Evolutionary conservation across 2,888 invertebrate species (phyloP), one percentile per base, ranked within the genome.

Genomic region (Sepioteuthis lessoniana): DNA sequence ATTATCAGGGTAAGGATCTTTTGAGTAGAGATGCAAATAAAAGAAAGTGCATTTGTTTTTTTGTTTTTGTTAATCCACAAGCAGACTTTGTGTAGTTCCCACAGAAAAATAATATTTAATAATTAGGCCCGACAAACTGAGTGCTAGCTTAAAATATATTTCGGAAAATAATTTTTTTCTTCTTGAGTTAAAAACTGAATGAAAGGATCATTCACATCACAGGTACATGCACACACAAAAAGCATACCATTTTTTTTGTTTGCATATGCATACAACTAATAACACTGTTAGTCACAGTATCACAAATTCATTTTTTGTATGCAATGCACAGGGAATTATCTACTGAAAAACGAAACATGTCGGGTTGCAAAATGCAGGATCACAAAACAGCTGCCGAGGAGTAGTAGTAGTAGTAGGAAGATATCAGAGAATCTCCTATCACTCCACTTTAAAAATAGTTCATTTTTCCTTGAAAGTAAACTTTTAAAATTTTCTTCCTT

Each of bases 291-390:
- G 76, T 35, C n/a, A 76, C 76, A 60, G 25, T 60, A 8, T 60
- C 60, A 60, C 60, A 60, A 0, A 31, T 25, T 16, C 4, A 16
- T 35, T 47, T 76, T 35, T 16, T 76, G 76, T 76, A 13, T 76
- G 55, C 76, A n/a, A n/a, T 76, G 16, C 13, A 13, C n/a, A 76
- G 76, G 76, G 13, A 76, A 10, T 76, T n/a, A n/a, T n/a, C n/a
- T 76, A 35, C 16, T 76, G 76, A 76, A 76, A 35, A 76, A 76
- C 76, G 76, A 76, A 76, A 76, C n/a, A 3, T 76, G 76, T 76
- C 76, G 76, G 76, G 76, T 76, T 76, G 76, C 76, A 76, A 76
- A 42, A 76, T n/a, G 76, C 76, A 76, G 76, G 76, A 76, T 35
- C 76, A 76, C 76, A 76, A 76, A 76, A 76, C 76, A 10, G n/a